phyloP scores from a whole-genome alignment of 2,113 vertebrate species.

The Oryzias curvinotus region DNA sequence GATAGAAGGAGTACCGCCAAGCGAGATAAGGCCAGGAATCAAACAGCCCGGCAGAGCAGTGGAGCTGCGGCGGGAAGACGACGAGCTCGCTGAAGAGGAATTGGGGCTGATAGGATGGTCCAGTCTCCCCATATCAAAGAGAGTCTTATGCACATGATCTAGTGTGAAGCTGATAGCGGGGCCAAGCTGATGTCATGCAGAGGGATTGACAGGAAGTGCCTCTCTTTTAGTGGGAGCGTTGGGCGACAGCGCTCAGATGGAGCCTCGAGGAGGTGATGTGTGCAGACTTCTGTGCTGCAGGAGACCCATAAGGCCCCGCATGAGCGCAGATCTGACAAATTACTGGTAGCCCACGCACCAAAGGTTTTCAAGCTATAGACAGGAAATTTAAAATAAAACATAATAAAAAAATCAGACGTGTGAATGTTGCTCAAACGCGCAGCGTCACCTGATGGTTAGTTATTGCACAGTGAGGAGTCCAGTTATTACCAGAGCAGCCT shows the following conservation, averaged over 20 bases:
- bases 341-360: neutral
- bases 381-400: neutral
- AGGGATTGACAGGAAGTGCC: conserved; percentile 16
- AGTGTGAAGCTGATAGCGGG: conserved; percentile 33
- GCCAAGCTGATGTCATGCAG: conserved; percentile 11
- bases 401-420: conserved; percentile 10
- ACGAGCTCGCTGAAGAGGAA: conserved; percentile 44
- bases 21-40: conserved; percentile 1
- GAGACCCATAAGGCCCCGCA: neutral
- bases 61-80: conserved; percentile 21
- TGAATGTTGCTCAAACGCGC: conserved; percentile 25
- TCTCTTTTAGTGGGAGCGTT: neutral
- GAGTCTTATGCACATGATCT: conserved; percentile 46
- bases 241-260: too few relatives aligned
- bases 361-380: conserved; percentile 6
- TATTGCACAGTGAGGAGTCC: conserved; percentile 8
- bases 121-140: conserved; percentile 11
- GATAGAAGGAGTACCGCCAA: neutral
- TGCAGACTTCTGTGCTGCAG: conserved; percentile 1
- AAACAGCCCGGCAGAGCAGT: neutral
- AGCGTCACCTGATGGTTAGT: conserved; percentile 10
- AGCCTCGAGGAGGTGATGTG: neutral
- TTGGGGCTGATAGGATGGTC: conserved; percentile 37
- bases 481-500: conserved; percentile 18
- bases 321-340: neutral